Percentiles rank a stretch among this genome's conserved stretches.
These are phyloP conservation scores for Bombus superbus DNA, from an alignment of 1,140 invertebrate genomes.

Conservation along the genomic window DNA sequence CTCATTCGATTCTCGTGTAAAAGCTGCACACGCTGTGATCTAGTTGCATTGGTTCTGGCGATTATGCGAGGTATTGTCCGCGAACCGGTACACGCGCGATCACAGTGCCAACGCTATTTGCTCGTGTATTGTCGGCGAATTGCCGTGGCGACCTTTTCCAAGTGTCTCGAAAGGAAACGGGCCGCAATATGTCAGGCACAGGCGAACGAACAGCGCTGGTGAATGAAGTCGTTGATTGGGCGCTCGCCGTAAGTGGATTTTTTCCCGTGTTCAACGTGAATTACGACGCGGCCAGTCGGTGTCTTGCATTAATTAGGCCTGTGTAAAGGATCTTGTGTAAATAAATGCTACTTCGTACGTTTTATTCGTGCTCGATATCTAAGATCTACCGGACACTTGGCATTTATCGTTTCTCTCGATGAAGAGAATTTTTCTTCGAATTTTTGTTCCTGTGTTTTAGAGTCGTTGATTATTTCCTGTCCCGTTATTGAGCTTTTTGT, in stretches of 20 bases:
- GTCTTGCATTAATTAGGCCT: constrained; percentile 5
- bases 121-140: constrained; percentile 51
- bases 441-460: neutral
- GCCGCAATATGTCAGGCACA: constrained; percentile 14
- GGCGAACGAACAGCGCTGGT: constrained; percentile 7
- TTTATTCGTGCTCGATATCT: neutral
- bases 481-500: neutral
- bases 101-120: constrained; percentile 42
- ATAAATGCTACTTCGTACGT: neutral
- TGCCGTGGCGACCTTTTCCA: constrained; percentile 45
- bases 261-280: neutral
- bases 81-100: neutral
- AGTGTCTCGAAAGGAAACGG: constrained; percentile 18
- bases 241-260: neutral
- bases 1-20: constrained; percentile 32
- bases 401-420: neutral
- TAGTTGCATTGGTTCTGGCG: constrained; percentile 46
- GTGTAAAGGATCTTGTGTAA: neutral
- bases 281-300: neutral
- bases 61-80: constrained; percentile 56
- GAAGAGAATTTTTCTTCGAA: neutral
- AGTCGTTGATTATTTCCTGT: neutral
- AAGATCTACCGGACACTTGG: neutral
- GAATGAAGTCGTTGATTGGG: constrained; percentile 50
- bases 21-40: constrained; percentile 46